Conservation (phyloP, 2,797 vertebrate genomes). For the Halcyon smyrnensis region DNA sequence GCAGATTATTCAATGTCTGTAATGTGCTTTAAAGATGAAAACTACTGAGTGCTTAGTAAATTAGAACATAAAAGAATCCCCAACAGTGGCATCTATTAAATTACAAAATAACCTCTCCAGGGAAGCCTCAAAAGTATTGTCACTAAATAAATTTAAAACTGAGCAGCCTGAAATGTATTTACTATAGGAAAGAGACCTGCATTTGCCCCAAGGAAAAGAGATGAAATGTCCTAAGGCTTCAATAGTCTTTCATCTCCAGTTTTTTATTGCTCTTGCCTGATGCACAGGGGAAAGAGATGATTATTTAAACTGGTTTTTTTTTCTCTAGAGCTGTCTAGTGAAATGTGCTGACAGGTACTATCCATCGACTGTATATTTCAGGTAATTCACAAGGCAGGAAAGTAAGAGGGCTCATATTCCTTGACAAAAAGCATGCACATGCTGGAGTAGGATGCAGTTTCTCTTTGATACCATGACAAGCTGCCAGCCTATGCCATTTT, state of each 20-base stretch:
- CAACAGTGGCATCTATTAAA: slow-evolving; percentile 41
- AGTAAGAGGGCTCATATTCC: neutral
- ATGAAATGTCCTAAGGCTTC: slow-evolving; percentile 51
- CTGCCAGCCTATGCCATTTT: slow-evolving; percentile 15
- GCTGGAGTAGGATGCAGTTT: neutral
- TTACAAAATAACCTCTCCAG: slow-evolving; percentile 49
- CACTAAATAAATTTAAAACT: slow-evolving; percentile 60
- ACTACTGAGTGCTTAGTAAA: slow-evolving; percentile 25
- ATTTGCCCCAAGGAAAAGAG: slow-evolving; percentile 47
- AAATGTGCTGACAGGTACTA: slow-evolving; percentile 3
- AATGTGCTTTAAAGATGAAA: slow-evolving; percentile 52
- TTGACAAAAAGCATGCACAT: neutral
- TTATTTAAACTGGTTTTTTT: slow-evolving; percentile 48
- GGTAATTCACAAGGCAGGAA: slow-evolving; percentile 21
- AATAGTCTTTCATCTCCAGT: slow-evolving; percentile 47
- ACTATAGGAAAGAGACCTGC: slow-evolving; percentile 30
- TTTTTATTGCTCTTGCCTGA: slow-evolving; percentile 8
- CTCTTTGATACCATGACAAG: slow-evolving; percentile 21
- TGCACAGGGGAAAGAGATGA: slow-evolving; percentile 29
- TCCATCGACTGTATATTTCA: neutral
- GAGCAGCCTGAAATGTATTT: slow-evolving; percentile 48
- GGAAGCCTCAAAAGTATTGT: slow-evolving; percentile 40
- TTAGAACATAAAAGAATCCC: slow-evolving; percentile 13
- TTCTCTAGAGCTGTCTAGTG: slow-evolving; percentile 32
- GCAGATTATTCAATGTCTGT: slow-evolving; percentile 38